These are phyloP conservation scores for Bellardia pandia DNA, from an alignment of 2,888 invertebrate genomes.

Conservation along the genomic window DNA sequence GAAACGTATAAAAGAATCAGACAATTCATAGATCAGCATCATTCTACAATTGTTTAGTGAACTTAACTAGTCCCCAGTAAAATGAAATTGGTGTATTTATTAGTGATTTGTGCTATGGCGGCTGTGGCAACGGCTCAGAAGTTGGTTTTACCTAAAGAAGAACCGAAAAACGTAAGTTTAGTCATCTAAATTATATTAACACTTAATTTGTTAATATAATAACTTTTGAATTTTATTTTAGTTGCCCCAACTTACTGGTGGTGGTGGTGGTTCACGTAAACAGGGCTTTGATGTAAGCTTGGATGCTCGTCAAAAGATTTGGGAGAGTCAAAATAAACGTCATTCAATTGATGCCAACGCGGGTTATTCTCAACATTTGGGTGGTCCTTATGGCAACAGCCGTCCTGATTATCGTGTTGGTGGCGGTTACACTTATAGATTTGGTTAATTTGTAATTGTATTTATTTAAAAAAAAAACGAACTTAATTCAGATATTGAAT, in stretches of 20 bases:
- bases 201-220: background rate
- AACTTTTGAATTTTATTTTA: background rate
- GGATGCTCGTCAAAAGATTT: slow-evolving; percentile 77
- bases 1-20: slow-evolving; percentile 10
- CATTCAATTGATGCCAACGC: slow-evolving; percentile 79
- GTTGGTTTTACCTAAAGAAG: slow-evolving; percentile 16
- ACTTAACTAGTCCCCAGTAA: background rate
- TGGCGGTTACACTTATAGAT: slow-evolving; percentile 37
- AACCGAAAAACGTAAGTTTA: slow-evolving; percentile 34
- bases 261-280: slow-evolving; percentile 76
- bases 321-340: slow-evolving; percentile 79
- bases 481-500: too few relatives aligned
- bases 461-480: too few relatives aligned
- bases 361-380: slow-evolving; percentile 80
- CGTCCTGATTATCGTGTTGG: slow-evolving; percentile 76
- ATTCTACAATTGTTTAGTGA: background rate
- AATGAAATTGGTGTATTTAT: slow-evolving; percentile 38
- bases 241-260: slow-evolving; percentile 32
- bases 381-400: slow-evolving; percentile 82
- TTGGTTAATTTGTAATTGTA: background rate
- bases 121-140: background rate
- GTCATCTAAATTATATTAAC: too few relatives aligned
- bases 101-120: slow-evolving; percentile 17
- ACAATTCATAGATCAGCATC: background rate
- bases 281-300: slow-evolving; percentile 77